Conservation (phyloP, 1,140 invertebrate genomes). For the Mya arenaria region DNA sequence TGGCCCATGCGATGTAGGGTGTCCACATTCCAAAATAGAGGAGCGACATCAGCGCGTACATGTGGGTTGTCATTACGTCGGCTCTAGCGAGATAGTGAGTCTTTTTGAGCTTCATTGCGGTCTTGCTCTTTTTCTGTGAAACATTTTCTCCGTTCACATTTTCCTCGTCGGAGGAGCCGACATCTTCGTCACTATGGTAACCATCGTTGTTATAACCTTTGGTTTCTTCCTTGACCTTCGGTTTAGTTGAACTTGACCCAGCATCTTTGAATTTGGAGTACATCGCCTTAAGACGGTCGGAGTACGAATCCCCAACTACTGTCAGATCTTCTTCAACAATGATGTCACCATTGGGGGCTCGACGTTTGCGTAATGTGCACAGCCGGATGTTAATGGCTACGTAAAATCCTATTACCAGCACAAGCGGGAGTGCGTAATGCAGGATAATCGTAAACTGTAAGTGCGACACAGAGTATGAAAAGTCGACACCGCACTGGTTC, state of each 20-base stretch:
- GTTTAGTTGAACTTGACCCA: slow-evolving; percentile 56
- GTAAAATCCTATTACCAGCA: slow-evolving; percentile 49
- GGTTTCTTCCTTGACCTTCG: slow-evolving; percentile 50
- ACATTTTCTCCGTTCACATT: neutral
- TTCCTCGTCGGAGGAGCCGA: slow-evolving; percentile 57
- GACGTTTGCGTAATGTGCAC: slow-evolving; percentile 31
- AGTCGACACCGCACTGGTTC: slow-evolving; percentile 62
- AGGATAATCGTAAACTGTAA: slow-evolving; percentile 56
- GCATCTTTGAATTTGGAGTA: slow-evolving; percentile 61
- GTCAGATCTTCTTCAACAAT: slow-evolving; percentile 56
- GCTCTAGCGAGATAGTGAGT: slow-evolving; percentile 54
- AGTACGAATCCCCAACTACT: slow-evolving; percentile 58
- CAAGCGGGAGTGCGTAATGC: slow-evolving; percentile 55
- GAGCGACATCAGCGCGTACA: slow-evolving; percentile 48
- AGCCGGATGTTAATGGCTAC: slow-evolving; percentile 57
- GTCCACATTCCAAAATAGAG: slow-evolving; percentile 53
- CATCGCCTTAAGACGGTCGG: slow-evolving; percentile 55
- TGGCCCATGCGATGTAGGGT: slow-evolving; percentile 57
- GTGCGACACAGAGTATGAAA: slow-evolving; percentile 55
- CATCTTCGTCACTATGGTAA: slow-evolving; percentile 37
- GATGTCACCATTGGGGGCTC: slow-evolving; percentile 35
- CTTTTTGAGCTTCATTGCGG: slow-evolving; percentile 31
- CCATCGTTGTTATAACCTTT: slow-evolving; percentile 44
- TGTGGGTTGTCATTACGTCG: slow-evolving; percentile 56
- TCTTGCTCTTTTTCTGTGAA: neutral